phyloP scores from a whole-genome alignment of 2,797 vertebrate species.

The Sitta carolinensis region DNA sequence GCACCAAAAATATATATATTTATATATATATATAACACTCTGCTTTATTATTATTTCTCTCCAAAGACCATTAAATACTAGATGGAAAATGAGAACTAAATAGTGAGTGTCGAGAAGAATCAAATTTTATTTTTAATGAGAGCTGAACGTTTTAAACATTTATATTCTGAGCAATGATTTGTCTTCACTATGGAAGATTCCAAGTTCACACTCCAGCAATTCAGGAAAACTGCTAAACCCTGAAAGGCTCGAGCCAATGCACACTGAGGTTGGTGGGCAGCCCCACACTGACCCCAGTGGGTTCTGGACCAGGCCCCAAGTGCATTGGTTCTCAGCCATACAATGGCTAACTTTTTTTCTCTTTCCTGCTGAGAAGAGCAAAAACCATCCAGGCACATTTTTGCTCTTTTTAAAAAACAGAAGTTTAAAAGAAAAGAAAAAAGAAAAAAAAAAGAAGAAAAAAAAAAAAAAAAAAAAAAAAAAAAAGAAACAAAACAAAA shows the following conservation, averaged over 20 bases:
- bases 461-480: background rate
- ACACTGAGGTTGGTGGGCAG: background rate
- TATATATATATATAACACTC: constrained; percentile 78
- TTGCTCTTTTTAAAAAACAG: constrained; percentile 42
- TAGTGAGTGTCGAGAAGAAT: constrained; percentile 70
- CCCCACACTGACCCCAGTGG: background rate
- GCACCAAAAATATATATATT: constrained; percentile 82
- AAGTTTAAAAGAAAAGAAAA: background rate
- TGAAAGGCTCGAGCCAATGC: constrained; percentile 6
- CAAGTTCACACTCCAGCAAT: constrained; percentile 66
- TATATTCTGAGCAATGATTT: constrained; percentile 67
- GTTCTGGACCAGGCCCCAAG: constrained; percentile 40
- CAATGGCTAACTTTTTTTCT: constrained; percentile 66
- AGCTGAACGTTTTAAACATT: constrained; percentile 69
- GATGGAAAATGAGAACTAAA: constrained; percentile 76
- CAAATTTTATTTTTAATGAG: constrained; percentile 51
- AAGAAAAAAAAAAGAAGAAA: background rate
- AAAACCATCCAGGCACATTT: constrained; percentile 54
- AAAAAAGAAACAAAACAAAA: background rate
- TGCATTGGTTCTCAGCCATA: constrained; percentile 72
- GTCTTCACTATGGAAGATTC: constrained; percentile 71
- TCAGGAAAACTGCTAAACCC: constrained; percentile 60
- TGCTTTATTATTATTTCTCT: constrained; percentile 81
- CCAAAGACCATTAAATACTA: constrained; percentile 89
- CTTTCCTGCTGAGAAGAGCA: constrained; percentile 66